Evolutionary conservation across 2,113 vertebrate genomes (phyloP).

Genomic region (Eleginops maclovinus): DNA sequence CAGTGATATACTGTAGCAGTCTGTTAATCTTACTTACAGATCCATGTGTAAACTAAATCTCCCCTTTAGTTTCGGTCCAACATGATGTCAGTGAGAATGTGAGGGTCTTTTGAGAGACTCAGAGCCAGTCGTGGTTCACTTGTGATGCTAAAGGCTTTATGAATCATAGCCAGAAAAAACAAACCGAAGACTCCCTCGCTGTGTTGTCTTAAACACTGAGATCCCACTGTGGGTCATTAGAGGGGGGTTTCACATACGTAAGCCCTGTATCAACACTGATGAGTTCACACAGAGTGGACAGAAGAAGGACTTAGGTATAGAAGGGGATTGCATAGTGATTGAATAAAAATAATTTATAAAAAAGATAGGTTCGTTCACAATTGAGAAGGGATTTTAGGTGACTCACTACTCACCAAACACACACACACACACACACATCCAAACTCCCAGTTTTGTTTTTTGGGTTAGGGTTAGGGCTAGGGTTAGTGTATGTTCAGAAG

Average conservation of each 20-base stretch:
- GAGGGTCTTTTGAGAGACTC: slow-evolving; percentile 29
- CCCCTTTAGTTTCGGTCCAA: slow-evolving; percentile 22
- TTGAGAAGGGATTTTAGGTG: slow-evolving; percentile 26
- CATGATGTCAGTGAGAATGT: slow-evolving; percentile 59
- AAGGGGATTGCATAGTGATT: not conserved
- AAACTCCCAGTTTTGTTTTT: not conserved
- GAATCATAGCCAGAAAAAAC: slow-evolving; percentile 73
- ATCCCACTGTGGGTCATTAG: slow-evolving; percentile 61
- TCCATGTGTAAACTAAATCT: slow-evolving; percentile 26
- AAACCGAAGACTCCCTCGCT: slow-evolving; percentile 60
- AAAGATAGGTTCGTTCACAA: not conserved
- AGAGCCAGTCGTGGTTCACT: slow-evolving; percentile 46
- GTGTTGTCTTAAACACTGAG: slow-evolving; percentile 60
- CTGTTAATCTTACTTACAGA: not conserved
- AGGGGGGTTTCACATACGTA: slow-evolving; percentile 26
- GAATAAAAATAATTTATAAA: not conserved
- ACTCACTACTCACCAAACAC: slow-evolving; percentile 19
- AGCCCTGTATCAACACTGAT: slow-evolving; percentile 52
- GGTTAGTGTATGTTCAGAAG: not conserved
- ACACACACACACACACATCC: slow-evolving; percentile 6
- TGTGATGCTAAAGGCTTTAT: slow-evolving; percentile 53
- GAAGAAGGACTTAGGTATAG: not conserved
- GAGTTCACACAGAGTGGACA: slow-evolving; percentile 40
- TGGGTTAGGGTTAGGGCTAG: no score
- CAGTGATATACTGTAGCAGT: not conserved